phyloP scores from a whole-genome alignment of 2,113 vertebrate genomes.

The Coptodon rendalli region DNA sequence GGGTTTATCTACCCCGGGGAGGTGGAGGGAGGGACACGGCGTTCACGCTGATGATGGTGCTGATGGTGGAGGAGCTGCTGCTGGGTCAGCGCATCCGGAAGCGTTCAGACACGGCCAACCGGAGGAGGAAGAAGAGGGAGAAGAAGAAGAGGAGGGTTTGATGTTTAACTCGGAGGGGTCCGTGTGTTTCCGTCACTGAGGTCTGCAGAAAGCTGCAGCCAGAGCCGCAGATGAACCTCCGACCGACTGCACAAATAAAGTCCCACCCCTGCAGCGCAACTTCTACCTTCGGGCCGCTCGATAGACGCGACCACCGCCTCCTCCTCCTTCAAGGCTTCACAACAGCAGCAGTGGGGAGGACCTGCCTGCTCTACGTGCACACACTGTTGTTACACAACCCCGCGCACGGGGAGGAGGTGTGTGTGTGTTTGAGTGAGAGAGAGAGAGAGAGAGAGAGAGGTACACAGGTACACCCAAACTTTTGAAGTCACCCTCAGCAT shows the following conservation, averaged over 20 bases:
- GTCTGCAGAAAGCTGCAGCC: slow-evolving; percentile 9
- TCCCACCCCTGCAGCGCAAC: slow-evolving; percentile 75
- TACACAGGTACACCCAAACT: slow-evolving; percentile 1
- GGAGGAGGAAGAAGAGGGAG: background rate
- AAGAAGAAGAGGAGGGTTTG: background rate
- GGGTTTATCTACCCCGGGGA: background rate
- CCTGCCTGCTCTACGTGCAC: background rate
- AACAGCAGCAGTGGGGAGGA: background rate
- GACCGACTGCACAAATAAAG: slow-evolving; percentile 58
- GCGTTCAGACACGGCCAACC: background rate
- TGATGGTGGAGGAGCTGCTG: background rate
- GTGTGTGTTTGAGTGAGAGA: background rate
- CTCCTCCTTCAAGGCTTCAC: slow-evolving; percentile 11
- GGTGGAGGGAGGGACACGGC: background rate
- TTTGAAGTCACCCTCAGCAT: background rate
- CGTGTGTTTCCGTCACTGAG: background rate
- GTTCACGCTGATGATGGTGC: background rate
- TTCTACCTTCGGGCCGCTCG: slow-evolving; percentile 39
- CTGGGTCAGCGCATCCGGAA: slow-evolving; percentile 22
- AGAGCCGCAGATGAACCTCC: slow-evolving; percentile 28
- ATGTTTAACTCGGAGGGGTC: background rate
- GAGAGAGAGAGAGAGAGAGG: background rate
- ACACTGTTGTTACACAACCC: slow-evolving; percentile 26
- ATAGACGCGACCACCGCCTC: slow-evolving; percentile 24
- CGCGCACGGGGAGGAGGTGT: background rate